A percentile compares a stretch with the other conserved stretches of the same genome.
These are phyloP conservation scores for Oxytorus armatus DNA, from an alignment of 2,888 invertebrate species.

Conservation along the genomic window DNA sequence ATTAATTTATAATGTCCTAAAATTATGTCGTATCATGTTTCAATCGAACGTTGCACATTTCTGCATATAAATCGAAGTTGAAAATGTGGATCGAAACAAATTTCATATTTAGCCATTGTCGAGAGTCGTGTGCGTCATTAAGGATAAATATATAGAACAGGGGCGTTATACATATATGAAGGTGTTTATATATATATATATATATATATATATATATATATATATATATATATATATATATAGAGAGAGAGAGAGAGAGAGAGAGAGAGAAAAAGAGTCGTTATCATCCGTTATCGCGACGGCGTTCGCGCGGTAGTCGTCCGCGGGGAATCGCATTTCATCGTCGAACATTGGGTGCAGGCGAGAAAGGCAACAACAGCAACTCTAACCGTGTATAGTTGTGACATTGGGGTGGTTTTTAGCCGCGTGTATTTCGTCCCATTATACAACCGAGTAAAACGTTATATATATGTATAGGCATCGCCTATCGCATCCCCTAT, in stretches of 20 bases:
- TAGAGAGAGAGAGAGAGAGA: too few species aligned
- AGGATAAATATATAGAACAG: background rate
- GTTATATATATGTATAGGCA: conserved; percentile 30
- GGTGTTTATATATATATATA: background rate
- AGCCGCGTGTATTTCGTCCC: conserved; percentile 19
- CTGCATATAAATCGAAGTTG: background rate
- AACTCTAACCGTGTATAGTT: conserved; percentile 21
- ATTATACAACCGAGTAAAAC: conserved; percentile 47
- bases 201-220: conserved; percentile 15
- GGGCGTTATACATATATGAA: background rate
- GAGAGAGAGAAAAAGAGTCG: too few species aligned
- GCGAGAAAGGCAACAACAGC: conserved; percentile 43
- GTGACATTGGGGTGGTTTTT: conserved; percentile 44
- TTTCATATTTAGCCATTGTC: background rate
- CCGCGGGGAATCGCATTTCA: conserved; percentile 71
- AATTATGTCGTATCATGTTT: too few species aligned
- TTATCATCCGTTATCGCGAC: conserved; percentile 58
- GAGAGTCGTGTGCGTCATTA: background rate
- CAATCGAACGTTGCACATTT: background rate
- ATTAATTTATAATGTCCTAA: too few species aligned
- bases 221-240: too few species aligned
- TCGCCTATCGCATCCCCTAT: conserved; percentile 72
- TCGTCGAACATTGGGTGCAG: conserved; percentile 23
- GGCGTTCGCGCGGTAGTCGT: conserved; percentile 72
- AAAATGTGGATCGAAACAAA: background rate